These are phyloP conservation scores for Melangyna quadrimaculata DNA, from an alignment of 2,888 invertebrate genomes.

Conservation along the genomic window DNA sequence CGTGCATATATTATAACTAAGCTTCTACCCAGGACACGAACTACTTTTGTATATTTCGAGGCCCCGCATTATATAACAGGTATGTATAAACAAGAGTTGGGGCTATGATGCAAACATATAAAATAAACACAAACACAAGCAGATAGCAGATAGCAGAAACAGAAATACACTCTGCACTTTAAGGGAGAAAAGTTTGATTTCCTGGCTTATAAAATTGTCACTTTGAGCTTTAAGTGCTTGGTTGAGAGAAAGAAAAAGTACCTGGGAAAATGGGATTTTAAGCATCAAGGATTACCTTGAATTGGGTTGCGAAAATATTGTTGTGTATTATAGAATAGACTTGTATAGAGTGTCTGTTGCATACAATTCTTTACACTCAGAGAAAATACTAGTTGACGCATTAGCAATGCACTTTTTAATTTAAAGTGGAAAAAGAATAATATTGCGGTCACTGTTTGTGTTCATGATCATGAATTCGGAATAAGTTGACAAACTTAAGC, in stretches of 20 bases:
- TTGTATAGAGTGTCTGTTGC: neutral
- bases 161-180: slow-evolving; percentile 30
- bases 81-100: slow-evolving; percentile 6
- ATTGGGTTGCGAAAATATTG: slow-evolving; percentile 45
- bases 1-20: no score
- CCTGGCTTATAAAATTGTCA: slow-evolving; percentile 60
- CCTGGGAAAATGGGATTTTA: slow-evolving; percentile 56
- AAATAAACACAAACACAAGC: slow-evolving; percentile 1
- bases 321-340: neutral
- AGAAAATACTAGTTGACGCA: neutral
- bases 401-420: no score
- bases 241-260: slow-evolving; percentile 16
- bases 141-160: neutral
- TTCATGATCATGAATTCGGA: no score
- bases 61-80: neutral
- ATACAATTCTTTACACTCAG: neutral
- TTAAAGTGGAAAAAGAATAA: no score
- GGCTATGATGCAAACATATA: slow-evolving; percentile 8
- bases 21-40: neutral
- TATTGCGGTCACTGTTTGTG: no score
- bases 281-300: slow-evolving; percentile 70
- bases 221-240: slow-evolving; percentile 11
- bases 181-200: slow-evolving; percentile 63
- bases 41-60: neutral
- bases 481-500: no score